These are phyloP conservation scores for Endotricha flammealis DNA, from an alignment of 2,888 invertebrate species.

Conservation along the genomic window DNA sequence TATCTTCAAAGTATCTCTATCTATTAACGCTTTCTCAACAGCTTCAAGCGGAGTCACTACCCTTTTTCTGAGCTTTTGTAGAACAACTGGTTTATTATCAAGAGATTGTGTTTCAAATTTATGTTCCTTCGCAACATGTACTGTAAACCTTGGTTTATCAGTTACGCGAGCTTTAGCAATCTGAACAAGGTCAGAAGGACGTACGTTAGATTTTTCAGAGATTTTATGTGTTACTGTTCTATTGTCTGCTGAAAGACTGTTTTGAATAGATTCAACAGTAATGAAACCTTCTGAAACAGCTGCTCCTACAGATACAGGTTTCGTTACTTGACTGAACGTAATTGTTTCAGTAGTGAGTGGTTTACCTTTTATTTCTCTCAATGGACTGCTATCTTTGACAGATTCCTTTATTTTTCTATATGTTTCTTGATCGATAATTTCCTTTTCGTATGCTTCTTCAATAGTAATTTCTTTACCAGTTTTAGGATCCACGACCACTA, in stretches of 20 bases:
- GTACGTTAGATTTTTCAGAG: conserved; percentile 21
- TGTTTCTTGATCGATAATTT: conserved; percentile 60
- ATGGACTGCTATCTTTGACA: conserved; percentile 39
- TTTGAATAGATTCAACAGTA: conserved; percentile 72
- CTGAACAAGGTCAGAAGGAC: conserved; percentile 75
- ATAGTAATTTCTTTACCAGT: conserved; percentile 85
- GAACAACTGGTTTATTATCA: conserved; percentile 82
- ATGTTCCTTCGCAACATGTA: conserved; percentile 80
- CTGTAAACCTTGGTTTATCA: conserved; percentile 82
- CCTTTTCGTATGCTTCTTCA: conserved; percentile 81
- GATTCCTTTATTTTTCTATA: conserved; percentile 69
- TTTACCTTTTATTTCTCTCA: conserved; percentile 21
- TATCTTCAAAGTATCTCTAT: conserved; percentile 84
- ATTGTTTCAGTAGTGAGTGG: conserved; percentile 29
- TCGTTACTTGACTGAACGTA: conserved; percentile 48
- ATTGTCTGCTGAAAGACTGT: conserved; percentile 57
- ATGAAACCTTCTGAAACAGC: conserved; percentile 77
- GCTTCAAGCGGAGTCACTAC: conserved; percentile 88
- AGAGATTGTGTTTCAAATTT: conserved; percentile 76
- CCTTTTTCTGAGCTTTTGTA: conserved; percentile 88
- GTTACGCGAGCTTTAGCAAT: conserved; percentile 76
- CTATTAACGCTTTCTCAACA: conserved; percentile 86
- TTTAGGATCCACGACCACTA: conserved; percentile 81
- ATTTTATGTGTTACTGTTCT: conserved; percentile 34
- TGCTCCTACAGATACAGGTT: conserved; percentile 78